Base-by-base conservation (phyloP, 2,888 invertebrate species). In the Ophioninae sp. region DNA sequence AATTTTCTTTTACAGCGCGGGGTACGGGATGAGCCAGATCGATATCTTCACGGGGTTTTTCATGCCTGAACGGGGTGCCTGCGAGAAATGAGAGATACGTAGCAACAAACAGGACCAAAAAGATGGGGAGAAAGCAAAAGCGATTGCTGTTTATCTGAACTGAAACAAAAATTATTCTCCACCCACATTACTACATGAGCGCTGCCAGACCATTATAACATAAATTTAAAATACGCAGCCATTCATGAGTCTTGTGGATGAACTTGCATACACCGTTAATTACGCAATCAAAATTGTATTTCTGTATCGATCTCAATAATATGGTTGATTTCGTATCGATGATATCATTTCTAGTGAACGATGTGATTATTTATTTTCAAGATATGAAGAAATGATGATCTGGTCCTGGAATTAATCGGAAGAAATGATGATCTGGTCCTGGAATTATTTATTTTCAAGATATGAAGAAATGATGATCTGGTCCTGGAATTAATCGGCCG, bases 51-150 rank as follows among this genome's bases (percentile, higher is more conserved):
- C 76, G 64, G 77, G 6, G 65, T 56, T 82, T 57, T 41, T 39
- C 61, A 41, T 10, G n/a, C 69, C 64, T 23, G 13, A 72, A 64
- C 74, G 41, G 2, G 62, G 30, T n/a, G 17, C 69, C 56, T 41
- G 39, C 44, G 21, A 57, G 37, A 21, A 65, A 30, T 13, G 65
- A 23, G 41, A 67, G 37, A 41, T 23, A n/a, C 1, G 23, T 6
- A 57, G 6, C 17, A 41, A 21, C 5, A 61, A 84, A 86, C 82
- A 86, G 62, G 85, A 41, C 84, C 41, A 84, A 69, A 84, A 79
- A 84, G 77, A 20, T n/a, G 37, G 57, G 20, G 37, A 20, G 37
- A 70, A 41, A 39, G n/a, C n/a, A 17, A 64, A 37, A 8, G 37
- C 37, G 37, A 70, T 8, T n/a, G 1, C 37, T 20, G 17, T 13